Conservation (phyloP, 1,140 invertebrate species). For the Maconellicoccus hirsutus region DNA sequence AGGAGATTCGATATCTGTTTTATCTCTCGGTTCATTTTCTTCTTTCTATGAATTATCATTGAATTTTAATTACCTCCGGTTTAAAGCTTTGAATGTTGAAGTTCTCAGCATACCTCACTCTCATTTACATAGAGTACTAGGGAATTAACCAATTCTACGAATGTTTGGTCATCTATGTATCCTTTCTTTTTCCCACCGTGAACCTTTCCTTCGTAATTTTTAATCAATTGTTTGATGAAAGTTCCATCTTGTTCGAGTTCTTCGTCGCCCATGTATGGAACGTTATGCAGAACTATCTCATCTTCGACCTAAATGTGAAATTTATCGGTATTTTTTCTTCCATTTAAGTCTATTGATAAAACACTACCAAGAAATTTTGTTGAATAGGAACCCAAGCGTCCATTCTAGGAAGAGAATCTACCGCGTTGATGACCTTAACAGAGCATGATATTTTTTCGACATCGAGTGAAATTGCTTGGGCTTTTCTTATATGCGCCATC, state of each 20-base stretch:
- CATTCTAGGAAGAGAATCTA: conserved; percentile 89
- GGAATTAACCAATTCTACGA: conserved; percentile 85
- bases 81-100: neutral
- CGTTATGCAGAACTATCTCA: conserved; percentile 94
- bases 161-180: conserved; percentile 87
- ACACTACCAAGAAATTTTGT: conserved; percentile 89
- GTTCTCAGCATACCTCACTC: conserved; percentile 35
- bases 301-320: conserved; percentile 64
- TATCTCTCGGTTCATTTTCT: neutral
- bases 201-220: conserved; percentile 95
- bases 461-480: conserved; percentile 17
- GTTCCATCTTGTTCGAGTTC: conserved; percentile 87
- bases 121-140: conserved; percentile 62
- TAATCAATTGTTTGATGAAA: conserved; percentile 94
- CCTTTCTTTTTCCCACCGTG: conserved; percentile 78
- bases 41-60: neutral
- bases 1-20: neutral
- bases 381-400: conserved; percentile 95
- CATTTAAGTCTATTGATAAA: too few relatives aligned
- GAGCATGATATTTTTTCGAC: conserved; percentile 45
- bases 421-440: conserved; percentile 75
- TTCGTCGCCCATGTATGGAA: conserved; percentile 96
- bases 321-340: too few relatives aligned
- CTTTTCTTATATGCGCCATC: conserved; percentile 9
- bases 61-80: neutral